A percentile compares a stretch with the other conserved stretches of the same genome.
Conservation (phyloP, 2,888 invertebrate genomes). For the Odiellus spinosus region DNA sequence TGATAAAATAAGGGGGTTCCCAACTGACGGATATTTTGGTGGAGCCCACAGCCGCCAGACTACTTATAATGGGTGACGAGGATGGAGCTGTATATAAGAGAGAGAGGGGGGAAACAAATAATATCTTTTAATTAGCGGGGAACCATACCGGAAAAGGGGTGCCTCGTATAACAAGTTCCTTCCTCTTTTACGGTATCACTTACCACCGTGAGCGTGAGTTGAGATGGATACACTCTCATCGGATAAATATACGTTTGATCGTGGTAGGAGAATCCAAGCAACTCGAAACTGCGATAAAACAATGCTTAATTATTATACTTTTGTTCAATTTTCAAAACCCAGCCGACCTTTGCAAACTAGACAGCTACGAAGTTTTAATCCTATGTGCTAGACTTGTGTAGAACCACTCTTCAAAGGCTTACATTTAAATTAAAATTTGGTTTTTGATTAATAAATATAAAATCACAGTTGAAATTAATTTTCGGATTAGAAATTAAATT, state of each 20-base stretch:
- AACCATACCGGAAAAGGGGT: conserved; percentile 1
- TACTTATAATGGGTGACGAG: conserved; percentile 47
- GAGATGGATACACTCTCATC: conserved; percentile 27
- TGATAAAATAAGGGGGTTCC: conserved; percentile 70
- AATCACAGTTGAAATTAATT: too few species aligned
- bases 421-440: too few species aligned
- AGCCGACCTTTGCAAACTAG: too few species aligned
- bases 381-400: too few species aligned
- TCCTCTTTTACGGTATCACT: conserved; percentile 13
- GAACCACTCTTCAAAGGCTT: too few species aligned
- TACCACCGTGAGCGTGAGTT: conserved; percentile 30
- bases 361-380: too few species aligned
- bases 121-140: background rate
- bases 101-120: conserved; percentile 17
- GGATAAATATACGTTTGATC: conserved; percentile 25
- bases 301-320: background rate
- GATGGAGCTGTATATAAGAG: conserved; percentile 54
- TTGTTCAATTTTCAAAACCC: too few species aligned
- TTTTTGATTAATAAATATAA: too few species aligned
- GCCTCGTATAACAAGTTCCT: too few species aligned
- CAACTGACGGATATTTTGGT: conserved; percentile 71
- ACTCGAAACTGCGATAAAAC: conserved; percentile 59
- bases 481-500: too few species aligned
- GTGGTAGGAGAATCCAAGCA: conserved; percentile 50
- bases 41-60: conserved; percentile 51